Conservation (phyloP, 2,888 invertebrate genomes). For the Aproaerema taeniolella region DNA sequence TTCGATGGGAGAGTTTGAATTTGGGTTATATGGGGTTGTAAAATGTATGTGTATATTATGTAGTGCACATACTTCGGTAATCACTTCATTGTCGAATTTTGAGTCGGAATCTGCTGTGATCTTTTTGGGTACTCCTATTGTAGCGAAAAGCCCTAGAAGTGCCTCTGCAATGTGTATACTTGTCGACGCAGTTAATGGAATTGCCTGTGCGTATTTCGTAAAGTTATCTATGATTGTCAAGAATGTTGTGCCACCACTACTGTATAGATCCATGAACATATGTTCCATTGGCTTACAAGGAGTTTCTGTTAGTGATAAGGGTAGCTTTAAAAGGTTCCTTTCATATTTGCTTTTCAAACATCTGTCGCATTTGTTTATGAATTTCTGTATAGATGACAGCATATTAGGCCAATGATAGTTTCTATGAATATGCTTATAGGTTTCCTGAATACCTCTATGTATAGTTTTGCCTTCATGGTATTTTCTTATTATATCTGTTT, state of each 20-base stretch:
- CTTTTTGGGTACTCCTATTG: neutral
- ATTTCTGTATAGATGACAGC: too few relatives aligned
- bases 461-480: too few relatives aligned
- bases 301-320: neutral
- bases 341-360: too few relatives aligned
- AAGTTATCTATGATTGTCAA: neutral
- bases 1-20: constrained; percentile 15
- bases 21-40: neutral
- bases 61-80: neutral
- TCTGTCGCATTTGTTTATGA: too few relatives aligned
- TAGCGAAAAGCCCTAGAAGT: neutral
- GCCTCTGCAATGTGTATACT: neutral
- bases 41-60: neutral
- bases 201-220: neutral
- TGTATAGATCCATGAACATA: neutral
- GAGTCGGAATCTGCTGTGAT: neutral
- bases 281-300: neutral
- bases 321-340: neutral
- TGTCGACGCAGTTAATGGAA: neutral
- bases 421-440: too few relatives aligned
- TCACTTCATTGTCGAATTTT: neutral
- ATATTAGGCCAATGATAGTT: too few relatives aligned
- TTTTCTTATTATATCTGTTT: too few relatives aligned
- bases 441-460: too few relatives aligned
- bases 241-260: neutral